These are phyloP conservation scores for Harpagus bidentatus DNA, from an alignment of 2,113 vertebrate genomes.

Conservation along the genomic window DNA sequence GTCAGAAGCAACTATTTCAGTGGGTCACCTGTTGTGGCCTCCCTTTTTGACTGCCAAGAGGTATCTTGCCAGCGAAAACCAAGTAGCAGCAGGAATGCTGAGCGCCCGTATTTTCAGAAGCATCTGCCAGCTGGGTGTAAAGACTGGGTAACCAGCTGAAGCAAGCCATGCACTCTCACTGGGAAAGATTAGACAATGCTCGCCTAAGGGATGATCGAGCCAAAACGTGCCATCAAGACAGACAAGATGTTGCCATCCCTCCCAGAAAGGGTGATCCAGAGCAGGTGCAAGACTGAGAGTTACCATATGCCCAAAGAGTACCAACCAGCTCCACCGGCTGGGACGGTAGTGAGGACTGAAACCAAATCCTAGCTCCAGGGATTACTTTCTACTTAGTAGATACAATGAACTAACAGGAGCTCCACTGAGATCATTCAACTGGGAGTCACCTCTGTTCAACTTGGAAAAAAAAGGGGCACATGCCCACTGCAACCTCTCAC, in stretches of 20 bases:
- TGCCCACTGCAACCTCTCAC: not conserved
- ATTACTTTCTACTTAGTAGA: not conserved
- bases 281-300: not conserved
- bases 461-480: not conserved
- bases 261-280: not conserved
- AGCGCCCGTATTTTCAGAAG: not conserved
- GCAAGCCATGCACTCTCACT: not conserved
- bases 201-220: not conserved
- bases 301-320: not conserved
- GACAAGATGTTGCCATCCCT: not conserved
- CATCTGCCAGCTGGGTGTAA: fast-evolving
- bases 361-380: not conserved
- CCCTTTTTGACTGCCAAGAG: not conserved
- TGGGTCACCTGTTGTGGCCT: not conserved
- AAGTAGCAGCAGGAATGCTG: not conserved
- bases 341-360: not conserved
- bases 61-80: not conserved
- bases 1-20: not conserved
- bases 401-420: not conserved
- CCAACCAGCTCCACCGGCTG: not conserved
- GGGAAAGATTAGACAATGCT: not conserved
- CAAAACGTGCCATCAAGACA: not conserved
- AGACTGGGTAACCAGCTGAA: not conserved
- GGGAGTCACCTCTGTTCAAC: not conserved
- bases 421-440: not conserved